phyloP scores from a whole-genome alignment of 2,113 vertebrate genomes.

The Sorex araneus region DNA sequence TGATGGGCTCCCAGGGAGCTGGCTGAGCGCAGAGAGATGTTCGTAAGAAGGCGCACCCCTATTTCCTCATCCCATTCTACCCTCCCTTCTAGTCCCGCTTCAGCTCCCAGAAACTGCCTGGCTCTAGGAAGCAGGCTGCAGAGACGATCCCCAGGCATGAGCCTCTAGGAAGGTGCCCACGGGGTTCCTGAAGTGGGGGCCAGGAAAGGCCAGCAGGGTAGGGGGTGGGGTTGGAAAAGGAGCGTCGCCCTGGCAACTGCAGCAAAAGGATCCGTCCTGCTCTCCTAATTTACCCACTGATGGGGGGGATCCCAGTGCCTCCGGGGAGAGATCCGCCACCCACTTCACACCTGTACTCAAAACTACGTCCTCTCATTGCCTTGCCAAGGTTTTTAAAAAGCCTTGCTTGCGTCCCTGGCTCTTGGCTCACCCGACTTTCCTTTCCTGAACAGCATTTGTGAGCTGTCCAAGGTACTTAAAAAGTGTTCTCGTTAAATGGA shows the following conservation, averaged over 20 bases:
- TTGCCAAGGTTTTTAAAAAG: constrained; percentile 39
- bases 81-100: background rate
- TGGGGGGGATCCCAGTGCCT: background rate
- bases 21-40: background rate
- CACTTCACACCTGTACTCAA: background rate
- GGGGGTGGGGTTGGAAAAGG: background rate
- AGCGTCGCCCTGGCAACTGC: background rate
- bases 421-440: constrained; percentile 53
- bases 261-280: background rate
- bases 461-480: constrained; percentile 36
- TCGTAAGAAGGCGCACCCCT: background rate
- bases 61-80: background rate
- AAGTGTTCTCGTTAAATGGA: constrained; percentile 16
- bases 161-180: background rate
- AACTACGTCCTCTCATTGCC: constrained; percentile 1
- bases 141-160: background rate
- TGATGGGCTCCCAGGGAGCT: background rate
- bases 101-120: background rate
- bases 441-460: constrained; percentile 65
- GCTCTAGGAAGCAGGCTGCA: background rate
- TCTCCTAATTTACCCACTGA: background rate
- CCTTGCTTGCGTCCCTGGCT: background rate
- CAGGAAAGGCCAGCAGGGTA: no score
- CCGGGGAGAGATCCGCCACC: background rate
- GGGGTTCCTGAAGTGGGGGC: background rate